Conservation (phyloP, 1,140 invertebrate genomes). For the Lasioglossum baleicum region DNA sequence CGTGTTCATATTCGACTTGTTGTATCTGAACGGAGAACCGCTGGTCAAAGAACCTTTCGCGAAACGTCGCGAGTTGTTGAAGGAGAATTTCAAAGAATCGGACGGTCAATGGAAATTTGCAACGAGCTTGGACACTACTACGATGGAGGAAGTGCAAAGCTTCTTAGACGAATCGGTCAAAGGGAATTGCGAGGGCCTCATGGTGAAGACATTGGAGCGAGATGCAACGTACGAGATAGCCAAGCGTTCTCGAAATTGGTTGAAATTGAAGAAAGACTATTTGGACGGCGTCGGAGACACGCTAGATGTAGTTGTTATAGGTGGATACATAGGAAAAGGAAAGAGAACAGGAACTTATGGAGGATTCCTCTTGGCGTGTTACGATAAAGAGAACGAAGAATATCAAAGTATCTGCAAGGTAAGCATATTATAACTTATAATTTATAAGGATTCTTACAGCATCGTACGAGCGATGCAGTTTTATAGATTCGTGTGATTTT, state of each 20-base stretch:
- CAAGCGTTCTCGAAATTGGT: conserved; percentile 97
- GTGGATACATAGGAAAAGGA: conserved; percentile 96
- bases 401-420: conserved; percentile 96
- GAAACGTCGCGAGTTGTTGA: conserved; percentile 88
- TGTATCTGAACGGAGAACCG: conserved; percentile 95
- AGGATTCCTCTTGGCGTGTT: conserved; percentile 98
- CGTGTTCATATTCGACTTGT: conserved; percentile 98
- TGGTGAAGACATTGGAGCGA: conserved; percentile 97
- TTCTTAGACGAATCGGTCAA: conserved; percentile 98
- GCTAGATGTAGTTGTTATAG: conserved; percentile 96
- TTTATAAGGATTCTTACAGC: background rate
- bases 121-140: conserved; percentile 89
- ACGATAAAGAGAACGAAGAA: conserved; percentile 95
- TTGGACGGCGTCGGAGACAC: conserved; percentile 97
- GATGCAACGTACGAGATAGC: conserved; percentile 99
- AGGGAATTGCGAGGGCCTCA: conserved; percentile 98
- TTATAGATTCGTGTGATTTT: conserved; percentile 18
- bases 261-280: conserved; percentile 99
- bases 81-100: conserved; percentile 87
- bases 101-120: conserved; percentile 95
- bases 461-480: background rate
- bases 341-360: conserved; percentile 97
- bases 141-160: conserved; percentile 95
- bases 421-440: too few species aligned
- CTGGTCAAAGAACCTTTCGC: conserved; percentile 90